Conservation (phyloP, 2,797 vertebrate species). For the Erithacus rubecula region DNA sequence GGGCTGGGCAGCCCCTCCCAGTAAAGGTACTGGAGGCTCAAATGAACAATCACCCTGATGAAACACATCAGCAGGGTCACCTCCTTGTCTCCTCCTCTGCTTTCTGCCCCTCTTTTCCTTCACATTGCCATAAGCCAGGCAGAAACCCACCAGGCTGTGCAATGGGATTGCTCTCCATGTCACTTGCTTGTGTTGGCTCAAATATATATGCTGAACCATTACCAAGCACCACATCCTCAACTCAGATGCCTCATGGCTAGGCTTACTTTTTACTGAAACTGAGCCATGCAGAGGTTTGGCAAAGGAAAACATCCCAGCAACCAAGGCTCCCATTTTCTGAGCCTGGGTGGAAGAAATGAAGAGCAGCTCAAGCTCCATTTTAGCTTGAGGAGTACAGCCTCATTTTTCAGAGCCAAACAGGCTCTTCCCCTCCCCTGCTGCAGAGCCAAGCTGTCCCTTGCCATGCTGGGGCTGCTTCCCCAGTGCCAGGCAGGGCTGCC, state of each 20-base stretch:
- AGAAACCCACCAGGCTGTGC: not conserved
- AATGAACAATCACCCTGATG: not conserved
- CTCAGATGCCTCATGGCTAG: not conserved
- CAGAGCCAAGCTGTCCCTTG: not conserved
- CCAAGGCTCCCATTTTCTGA: not conserved
- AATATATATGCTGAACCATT: not conserved
- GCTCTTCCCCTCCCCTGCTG: not conserved
- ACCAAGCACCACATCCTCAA: not conserved
- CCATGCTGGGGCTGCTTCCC: not conserved
- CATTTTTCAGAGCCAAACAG: not conserved
- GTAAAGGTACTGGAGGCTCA: not conserved
- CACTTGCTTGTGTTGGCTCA: not conserved
- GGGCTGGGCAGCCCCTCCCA: not conserved
- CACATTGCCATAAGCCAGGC: not conserved
- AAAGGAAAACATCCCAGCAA: not conserved
- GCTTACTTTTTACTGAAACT: not conserved
- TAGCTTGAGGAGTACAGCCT: not conserved
- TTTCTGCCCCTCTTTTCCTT: not conserved
- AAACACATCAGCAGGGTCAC: accelerated
- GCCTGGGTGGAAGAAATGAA: not conserved
- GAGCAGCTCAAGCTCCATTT: not conserved
- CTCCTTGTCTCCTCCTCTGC: not conserved
- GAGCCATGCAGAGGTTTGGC: not conserved
- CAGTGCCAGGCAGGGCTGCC: not conserved
- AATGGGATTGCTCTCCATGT: not conserved